A percentile compares a stretch with the other conserved stretches of the same genome.
phyloP scores from a whole-genome alignment of 2,797 vertebrate species.

The Gadopsis bispinosus region DNA sequence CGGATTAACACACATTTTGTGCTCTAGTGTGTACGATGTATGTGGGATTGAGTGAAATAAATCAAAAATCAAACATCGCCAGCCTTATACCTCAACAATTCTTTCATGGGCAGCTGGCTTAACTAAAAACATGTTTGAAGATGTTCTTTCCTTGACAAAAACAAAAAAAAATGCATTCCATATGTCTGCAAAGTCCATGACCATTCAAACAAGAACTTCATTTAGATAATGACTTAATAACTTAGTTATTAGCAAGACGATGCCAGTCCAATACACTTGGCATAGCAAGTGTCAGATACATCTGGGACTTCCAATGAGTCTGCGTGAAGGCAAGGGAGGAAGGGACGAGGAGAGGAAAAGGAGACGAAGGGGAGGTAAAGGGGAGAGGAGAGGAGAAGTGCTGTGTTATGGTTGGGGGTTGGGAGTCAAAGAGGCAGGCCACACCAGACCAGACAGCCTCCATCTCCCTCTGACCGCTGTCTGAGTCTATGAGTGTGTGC shows the following conservation, averaged over 20 bases:
- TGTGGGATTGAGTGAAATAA: no score
- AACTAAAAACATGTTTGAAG: not conserved
- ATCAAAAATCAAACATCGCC: no score
- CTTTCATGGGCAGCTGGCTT: not conserved
- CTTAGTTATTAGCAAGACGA: constrained; percentile 56
- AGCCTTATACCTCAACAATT: not conserved
- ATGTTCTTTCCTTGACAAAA: constrained; percentile 13
- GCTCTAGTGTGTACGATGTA: not conserved
- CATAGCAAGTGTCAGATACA: constrained; percentile 54
- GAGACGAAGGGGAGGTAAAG: not conserved
- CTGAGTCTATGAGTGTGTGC: constrained; percentile 50
- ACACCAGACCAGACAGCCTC: constrained; percentile 74
- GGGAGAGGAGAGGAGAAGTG: constrained; percentile 14
- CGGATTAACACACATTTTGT: not conserved
- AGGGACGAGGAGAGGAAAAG: not conserved
- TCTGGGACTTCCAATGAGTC: constrained; percentile 45
- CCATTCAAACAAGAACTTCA: constrained; percentile 14
- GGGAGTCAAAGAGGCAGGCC: constrained; percentile 69
- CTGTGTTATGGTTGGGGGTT: constrained; percentile 65
- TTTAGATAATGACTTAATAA: constrained; percentile 32
- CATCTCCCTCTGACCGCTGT: constrained; percentile 69
- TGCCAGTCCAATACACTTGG: constrained; percentile 45
- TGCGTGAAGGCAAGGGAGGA: constrained; percentile 8
- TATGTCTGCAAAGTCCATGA: constrained; percentile 9
- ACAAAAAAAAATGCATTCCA: constrained; percentile 3